Evolutionary conservation across 2,113 vertebrate genomes (phyloP).

Genomic region (Coreoperca whiteheadi): DNA sequence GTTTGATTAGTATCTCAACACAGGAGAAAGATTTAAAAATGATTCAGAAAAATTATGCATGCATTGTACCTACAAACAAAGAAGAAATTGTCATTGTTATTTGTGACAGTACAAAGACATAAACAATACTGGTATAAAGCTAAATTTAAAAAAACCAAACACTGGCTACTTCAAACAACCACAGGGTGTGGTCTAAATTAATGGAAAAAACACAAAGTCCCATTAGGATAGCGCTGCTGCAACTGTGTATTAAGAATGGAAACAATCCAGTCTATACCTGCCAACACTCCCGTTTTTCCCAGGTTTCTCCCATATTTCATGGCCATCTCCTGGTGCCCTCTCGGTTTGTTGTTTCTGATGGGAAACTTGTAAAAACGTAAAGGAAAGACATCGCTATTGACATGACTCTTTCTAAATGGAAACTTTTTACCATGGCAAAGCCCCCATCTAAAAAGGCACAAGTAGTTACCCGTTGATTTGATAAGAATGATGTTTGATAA

Average conservation of each 20-base stretch:
- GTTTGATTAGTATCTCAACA: slow-evolving; percentile 76
- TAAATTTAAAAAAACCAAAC: slow-evolving; percentile 61
- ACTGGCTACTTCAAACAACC: slow-evolving; percentile 45
- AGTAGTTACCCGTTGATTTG: background rate
- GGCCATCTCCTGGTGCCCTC: no score
- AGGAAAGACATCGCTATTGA: background rate
- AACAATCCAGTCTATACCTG: background rate
- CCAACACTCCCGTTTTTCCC: no score
- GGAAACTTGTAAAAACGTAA: no score
- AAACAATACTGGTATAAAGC: slow-evolving; percentile 58
- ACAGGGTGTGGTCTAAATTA: slow-evolving; percentile 44
- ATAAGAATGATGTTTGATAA: background rate
- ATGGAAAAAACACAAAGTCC: slow-evolving; percentile 13
- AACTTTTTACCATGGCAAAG: slow-evolving; percentile 2
- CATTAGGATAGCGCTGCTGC: background rate
- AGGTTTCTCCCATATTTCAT: no score
- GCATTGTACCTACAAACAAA: slow-evolving; percentile 80
- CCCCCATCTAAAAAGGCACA: slow-evolving; percentile 18
- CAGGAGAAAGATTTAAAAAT: slow-evolving; percentile 67
- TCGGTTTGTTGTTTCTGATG: no score
- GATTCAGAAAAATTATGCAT: slow-evolving; percentile 79
- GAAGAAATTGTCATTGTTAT: slow-evolving; percentile 42
- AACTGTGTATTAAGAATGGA: background rate
- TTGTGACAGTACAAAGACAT: slow-evolving; percentile 58
- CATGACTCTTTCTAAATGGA: background rate